These are phyloP conservation scores for Schlechtendalia chinensis DNA, from an alignment of 1,140 invertebrate species.

Conservation along the genomic window DNA sequence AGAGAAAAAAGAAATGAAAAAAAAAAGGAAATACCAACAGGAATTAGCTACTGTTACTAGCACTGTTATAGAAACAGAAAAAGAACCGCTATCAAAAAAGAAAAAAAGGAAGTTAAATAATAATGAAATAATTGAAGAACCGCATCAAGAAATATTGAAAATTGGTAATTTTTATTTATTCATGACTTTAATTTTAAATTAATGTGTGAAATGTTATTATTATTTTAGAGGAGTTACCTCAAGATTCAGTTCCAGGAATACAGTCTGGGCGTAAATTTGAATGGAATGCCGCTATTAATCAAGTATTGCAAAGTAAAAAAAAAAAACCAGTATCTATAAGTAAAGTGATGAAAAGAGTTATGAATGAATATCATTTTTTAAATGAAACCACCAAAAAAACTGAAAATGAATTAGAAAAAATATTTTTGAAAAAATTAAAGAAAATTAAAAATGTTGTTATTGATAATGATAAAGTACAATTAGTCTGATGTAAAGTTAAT, in stretches of 20 bases:
- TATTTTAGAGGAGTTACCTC: neutral
- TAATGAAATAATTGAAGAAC: slow-evolving; percentile 52
- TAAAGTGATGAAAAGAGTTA: slow-evolving; percentile 37
- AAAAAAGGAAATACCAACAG: slow-evolving; percentile 9
- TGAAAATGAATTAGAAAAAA: slow-evolving; percentile 32
- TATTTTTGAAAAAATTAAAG: slow-evolving; percentile 33
- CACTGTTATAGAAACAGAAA: slow-evolving; percentile 42
- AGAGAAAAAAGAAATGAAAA: slow-evolving; percentile 51
- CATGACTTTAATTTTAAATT: neutral
- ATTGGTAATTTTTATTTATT: slow-evolving; percentile 20
- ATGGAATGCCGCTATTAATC: slow-evolving; percentile 33
- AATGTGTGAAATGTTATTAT: neutral
- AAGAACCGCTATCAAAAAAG: slow-evolving; percentile 51
- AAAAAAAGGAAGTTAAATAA: slow-evolving; percentile 51
- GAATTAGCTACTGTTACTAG: slow-evolving; percentile 51
- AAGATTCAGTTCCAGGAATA: slow-evolving; percentile 23
- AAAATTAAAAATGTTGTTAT: slow-evolving; percentile 29
- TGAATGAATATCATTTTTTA: slow-evolving; percentile 35
- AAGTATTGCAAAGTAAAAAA: slow-evolving; percentile 31
- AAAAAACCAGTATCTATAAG: neutral
- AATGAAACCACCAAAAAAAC: slow-evolving; percentile 22
- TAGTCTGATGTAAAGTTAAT: slow-evolving; percentile 13
- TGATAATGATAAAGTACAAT: slow-evolving; percentile 39
- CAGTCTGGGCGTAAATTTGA: slow-evolving; percentile 33
- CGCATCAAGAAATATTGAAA: slow-evolving; percentile 24